Evolutionary conservation across 2,797 vertebrate genomes (phyloP).

Genomic region (Sitta carolinensis): DNA sequence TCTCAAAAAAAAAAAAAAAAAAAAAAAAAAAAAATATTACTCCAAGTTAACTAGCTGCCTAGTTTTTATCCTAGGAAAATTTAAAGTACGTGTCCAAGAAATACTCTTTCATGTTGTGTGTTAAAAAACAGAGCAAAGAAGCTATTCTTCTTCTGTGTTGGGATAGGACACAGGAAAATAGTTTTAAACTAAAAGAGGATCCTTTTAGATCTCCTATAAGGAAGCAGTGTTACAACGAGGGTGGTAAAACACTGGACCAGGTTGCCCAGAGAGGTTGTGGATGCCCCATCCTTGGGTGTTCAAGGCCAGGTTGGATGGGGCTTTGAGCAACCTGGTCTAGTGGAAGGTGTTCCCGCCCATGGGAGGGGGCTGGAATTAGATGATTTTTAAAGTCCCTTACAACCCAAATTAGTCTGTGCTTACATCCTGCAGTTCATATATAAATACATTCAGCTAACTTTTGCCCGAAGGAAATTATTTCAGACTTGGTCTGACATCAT

Average conservation of each 20-base stretch:
- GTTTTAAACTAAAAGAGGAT: neutral
- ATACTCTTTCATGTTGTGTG: neutral
- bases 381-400: neutral
- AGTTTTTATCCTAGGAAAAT: neutral
- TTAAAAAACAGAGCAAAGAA: neutral
- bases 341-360: neutral
- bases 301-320: neutral
- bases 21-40: too few species aligned
- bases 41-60: too few species aligned
- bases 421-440: neutral
- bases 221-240: neutral
- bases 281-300: neutral
- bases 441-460: neutral
- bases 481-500: neutral
- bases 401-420: neutral
- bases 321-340: neutral
- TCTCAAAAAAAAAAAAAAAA: neutral
- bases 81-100: neutral
- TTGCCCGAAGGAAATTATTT: neutral
- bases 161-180: neutral
- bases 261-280: neutral
- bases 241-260: neutral
- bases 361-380: neutral
- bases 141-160: too few species aligned
- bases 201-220: neutral